Base-by-base conservation (phyloP, 1,140 invertebrate species). In the Gonioctena quinquepunctata region DNA sequence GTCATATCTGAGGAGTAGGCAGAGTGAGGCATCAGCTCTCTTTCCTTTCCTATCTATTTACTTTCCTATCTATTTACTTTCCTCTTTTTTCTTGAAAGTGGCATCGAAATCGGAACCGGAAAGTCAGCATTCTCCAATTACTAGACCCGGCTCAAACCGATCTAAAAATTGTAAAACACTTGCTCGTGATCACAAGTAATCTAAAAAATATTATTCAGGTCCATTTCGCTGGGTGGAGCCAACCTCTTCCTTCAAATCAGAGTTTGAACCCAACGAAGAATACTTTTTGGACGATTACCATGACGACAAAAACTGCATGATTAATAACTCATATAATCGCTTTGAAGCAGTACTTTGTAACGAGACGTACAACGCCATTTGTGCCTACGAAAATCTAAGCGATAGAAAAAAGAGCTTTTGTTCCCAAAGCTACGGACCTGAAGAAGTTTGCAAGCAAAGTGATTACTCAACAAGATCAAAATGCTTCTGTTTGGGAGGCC, bases 401-500 rank as follows among this genome's bases (percentile, higher is more conserved):
- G 28, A 67, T n/a, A 65, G 52, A 68, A 49, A 3, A 3, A 67
- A 16, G 18, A 68, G 60, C 28, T 60, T 60, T 48, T 75, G 73
- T 64, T 33, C 62, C 4, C 67, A 71, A 25, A 33, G 19, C 13
- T 42, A 54, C 6, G 6, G 28, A 13, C 42, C 5, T 16, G 33
- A 3, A 42, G 11, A 11, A 42, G 13, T n/a, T 13, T 75, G 73
- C 22, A 42, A 48, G 18, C 73, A 69, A 42, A 71, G 70, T 26
- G 28, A 27, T 19, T 75, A 70, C 52, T 27, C 49, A n/a, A 27
- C 64, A 2, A 26, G 42, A 11, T 69, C 70, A 8, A 21, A 21
- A n/a, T 75, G 73, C 63, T 75, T 71, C 50, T 75, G 73, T 65
- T 23, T 56, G 56, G 26, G 66, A 66, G 33, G 25, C 26, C 23